A percentile compares a stretch with the other conserved stretches of the same genome.
Conservation (phyloP, 1,140 invertebrate genomes). For the Platorchestia sp. region DNA sequence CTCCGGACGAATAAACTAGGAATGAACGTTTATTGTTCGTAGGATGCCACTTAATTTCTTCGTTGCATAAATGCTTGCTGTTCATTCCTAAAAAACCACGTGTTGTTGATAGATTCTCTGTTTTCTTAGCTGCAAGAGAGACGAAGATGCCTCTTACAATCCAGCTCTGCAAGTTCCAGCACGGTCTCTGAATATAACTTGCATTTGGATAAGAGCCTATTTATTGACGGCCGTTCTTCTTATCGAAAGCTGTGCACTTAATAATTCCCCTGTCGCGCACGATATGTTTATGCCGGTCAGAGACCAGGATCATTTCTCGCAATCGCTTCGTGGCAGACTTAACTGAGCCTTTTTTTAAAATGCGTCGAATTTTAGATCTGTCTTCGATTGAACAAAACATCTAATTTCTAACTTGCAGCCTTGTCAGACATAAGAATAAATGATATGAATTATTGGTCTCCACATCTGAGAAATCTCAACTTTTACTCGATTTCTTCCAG, state of each 20-base stretch:
- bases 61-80: neutral
- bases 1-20: neutral
- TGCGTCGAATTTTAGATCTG: constrained; percentile 39
- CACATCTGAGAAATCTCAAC: neutral
- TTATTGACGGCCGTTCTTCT: constrained; percentile 28
- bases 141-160: neutral
- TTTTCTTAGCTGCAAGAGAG: neutral
- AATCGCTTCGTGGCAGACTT: neutral
- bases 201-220: constrained; percentile 35
- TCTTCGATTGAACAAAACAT: constrained; percentile 22
- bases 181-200: neutral
- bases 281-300: constrained; percentile 39
- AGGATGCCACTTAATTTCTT: neutral
- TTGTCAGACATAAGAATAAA: constrained; percentile 30
- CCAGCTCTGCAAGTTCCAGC: neutral
- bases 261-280: constrained; percentile 28
- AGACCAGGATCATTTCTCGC: constrained; percentile 4
- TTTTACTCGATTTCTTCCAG: neutral
- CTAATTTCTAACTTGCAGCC: constrained; percentile 39
- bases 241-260: constrained; percentile 42
- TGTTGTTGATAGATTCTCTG: neutral
- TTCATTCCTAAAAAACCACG: neutral
- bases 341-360: constrained; percentile 10
- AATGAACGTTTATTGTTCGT: neutral
- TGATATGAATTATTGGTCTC: constrained; percentile 33